phyloP scores from a whole-genome alignment of 2,888 invertebrate genomes.

The Aromia moschata region DNA sequence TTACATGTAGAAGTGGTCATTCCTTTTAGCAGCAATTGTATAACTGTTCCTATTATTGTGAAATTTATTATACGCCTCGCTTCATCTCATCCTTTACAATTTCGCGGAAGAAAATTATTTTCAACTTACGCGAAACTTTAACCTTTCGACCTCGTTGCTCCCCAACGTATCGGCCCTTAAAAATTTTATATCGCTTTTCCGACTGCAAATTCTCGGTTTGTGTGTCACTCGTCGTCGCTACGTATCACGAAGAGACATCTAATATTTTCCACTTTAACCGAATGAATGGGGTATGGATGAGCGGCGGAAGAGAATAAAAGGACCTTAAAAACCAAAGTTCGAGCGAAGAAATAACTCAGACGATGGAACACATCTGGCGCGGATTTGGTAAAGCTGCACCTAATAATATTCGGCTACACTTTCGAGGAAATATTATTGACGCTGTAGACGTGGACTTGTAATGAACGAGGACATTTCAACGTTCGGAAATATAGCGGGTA shows the following conservation, averaged over 20 bases:
- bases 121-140: too few relatives aligned
- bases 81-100: too few relatives aligned
- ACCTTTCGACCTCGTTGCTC: too few relatives aligned
- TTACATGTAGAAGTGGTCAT: too few relatives aligned
- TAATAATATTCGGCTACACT: conserved; percentile 13
- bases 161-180: too few relatives aligned
- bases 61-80: too few relatives aligned
- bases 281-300: conserved; percentile 1
- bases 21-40: too few relatives aligned
- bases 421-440: conserved; percentile 14
- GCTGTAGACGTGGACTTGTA: conserved; percentile 1
- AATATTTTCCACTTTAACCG: not conserved
- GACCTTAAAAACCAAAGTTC: conserved; percentile 6
- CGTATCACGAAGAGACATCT: not conserved
- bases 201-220: not conserved
- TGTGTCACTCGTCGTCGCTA: not conserved
- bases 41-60: too few relatives aligned
- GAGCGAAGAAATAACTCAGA: conserved; percentile 10
- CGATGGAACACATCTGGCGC: conserved; percentile 16
- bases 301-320: conserved; percentile 4
- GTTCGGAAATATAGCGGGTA: not conserved
- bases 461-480: too few relatives aligned
- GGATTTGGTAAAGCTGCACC: conserved; percentile 17
- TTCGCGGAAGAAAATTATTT: too few relatives aligned
- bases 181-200: not conserved